phyloP scores from a whole-genome alignment of 1,140 invertebrate genomes.

The Coptotermes formosanus region DNA sequence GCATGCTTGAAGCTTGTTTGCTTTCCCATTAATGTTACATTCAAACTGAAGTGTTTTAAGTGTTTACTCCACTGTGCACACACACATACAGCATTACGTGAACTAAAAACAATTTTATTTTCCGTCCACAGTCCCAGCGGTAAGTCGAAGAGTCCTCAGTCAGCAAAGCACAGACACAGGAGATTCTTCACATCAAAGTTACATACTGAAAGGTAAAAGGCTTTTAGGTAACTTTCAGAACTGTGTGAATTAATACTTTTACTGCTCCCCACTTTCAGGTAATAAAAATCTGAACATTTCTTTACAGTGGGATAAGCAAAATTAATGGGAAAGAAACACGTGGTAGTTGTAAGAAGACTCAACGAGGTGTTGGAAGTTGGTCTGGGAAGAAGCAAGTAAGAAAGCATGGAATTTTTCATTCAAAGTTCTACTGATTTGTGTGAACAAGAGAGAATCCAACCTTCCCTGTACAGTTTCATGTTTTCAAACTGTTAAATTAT shows the following conservation, averaged over 20 bases:
- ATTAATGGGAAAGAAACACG: background rate
- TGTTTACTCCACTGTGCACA: too few relatives aligned
- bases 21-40: too few relatives aligned
- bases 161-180: background rate
- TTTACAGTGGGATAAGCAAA: background rate
- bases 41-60: too few relatives aligned
- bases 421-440: constrained; percentile 18
- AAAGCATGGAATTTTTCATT: constrained; percentile 7
- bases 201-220: constrained; percentile 11
- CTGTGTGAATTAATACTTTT: background rate
- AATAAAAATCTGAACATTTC: background rate
- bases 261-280: background rate
- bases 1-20: too few relatives aligned
- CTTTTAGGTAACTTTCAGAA: background rate
- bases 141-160: background rate
- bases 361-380: constrained; percentile 3
- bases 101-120: too few relatives aligned
- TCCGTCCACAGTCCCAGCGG: background rate
- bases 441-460: too few relatives aligned
- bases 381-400: constrained; percentile 25
- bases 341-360: background rate
- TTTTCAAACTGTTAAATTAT: too few relatives aligned
- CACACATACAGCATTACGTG: too few relatives aligned
- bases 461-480: too few relatives aligned
- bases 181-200: background rate